Conservation (phyloP, 2,797 vertebrate genomes). For the Lithobates pipiens region DNA sequence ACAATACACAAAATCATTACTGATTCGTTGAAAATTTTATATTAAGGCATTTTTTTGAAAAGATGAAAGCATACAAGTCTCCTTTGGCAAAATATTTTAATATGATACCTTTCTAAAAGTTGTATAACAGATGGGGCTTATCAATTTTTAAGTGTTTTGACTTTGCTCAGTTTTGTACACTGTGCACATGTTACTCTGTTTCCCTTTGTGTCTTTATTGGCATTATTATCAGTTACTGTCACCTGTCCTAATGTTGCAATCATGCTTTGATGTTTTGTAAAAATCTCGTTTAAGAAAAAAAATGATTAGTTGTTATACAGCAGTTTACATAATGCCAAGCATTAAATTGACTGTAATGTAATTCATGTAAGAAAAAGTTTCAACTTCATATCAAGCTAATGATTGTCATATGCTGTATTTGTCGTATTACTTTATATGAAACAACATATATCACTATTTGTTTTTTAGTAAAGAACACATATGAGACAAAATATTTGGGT, state of each 20-base stretch:
- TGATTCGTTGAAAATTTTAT: too few species aligned
- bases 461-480: too few species aligned
- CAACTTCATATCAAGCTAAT: too few species aligned
- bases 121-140: slow-evolving; percentile 28
- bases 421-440: too few species aligned
- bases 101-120: slow-evolving; percentile 17
- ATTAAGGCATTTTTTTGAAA: too few species aligned
- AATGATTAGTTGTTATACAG: neutral
- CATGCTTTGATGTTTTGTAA: neutral
- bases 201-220: neutral
- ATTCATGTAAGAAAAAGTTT: too few species aligned
- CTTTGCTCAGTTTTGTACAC: slow-evolving; percentile 17
- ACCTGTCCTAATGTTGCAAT: neutral
- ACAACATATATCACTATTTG: too few species aligned
- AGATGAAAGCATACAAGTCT: neutral
- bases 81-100: neutral
- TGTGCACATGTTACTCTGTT: neutral
- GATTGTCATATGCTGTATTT: too few species aligned
- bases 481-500: too few species aligned
- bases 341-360: too few species aligned
- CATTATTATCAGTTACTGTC: neutral
- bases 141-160: slow-evolving; percentile 29
- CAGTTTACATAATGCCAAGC: neutral
- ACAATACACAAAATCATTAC: neutral
- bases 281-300: neutral